Base-by-base conservation (phyloP, 2,797 vertebrate species). In the Melanotaenia nigrans region DNA sequence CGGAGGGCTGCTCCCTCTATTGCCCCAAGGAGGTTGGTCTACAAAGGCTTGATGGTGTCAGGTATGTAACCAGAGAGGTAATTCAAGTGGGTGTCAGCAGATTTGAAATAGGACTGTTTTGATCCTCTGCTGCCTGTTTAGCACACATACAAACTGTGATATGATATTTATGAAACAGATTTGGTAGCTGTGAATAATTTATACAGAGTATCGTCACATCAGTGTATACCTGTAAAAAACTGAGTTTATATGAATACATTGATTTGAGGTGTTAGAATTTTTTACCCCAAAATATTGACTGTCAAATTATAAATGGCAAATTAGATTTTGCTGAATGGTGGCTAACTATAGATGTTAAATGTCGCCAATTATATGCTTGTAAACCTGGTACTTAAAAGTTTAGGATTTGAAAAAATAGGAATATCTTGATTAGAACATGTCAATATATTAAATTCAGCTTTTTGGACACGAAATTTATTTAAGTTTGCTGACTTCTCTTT, bases 1-100 rank as follows among this genome's bases (percentile, higher is more conserved):
- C 60, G 9, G 53, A 59, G 64, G 71, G 28, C 59, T 45, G 85
- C 87, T 11, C 89, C 91, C 86, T 83, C 91, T 90, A 45, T 81
- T 87, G 91, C 61, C 74, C 7, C 12, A 18, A 58, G 40, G 22
- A 70, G 69, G 71, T 64, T 40, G 62, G 58, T 85, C 54, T 82
- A 74, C 0, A 25, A 30, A 65, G 36, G 5, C 53, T 8, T 16
- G 20, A 7, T 1, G 11, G 42, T 35, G 42, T 65, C 32, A 59
- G 36, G 35, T 55, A 42, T 61, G 73, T 35, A 28, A 40, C n/a
- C 35, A 5, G n/a, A 9, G 16, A 12, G n/a, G 2, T 22, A 33
- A 3, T 49, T 35, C 4, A 59, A 35, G 9, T 33, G 36, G 47
- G n/a, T 57, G 33, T 13, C 40, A 61, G 8, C 16, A 36, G 9